Conservation (phyloP, 2,888 invertebrate species). For the Cantharis lateralis region DNA sequence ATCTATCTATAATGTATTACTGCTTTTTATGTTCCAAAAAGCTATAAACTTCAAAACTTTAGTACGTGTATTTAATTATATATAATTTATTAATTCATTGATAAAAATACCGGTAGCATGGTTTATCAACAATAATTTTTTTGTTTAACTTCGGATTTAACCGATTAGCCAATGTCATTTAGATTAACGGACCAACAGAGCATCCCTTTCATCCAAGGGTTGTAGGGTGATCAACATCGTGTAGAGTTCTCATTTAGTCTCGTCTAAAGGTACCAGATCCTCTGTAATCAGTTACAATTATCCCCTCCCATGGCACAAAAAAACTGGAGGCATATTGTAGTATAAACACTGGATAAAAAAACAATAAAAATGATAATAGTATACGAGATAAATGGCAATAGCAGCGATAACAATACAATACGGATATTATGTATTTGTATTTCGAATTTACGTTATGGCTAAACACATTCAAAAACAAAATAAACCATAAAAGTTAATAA, state of each 20-base stretch:
- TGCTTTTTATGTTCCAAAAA: background rate
- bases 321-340: no score
- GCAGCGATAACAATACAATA: background rate
- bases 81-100: background rate
- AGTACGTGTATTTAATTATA: background rate
- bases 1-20: background rate
- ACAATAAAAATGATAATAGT: background rate
- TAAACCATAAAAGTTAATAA: no score
- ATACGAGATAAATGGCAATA: background rate
- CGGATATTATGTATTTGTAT: no score
- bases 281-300: no score
- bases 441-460: no score
- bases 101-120: background rate
- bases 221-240: no score
- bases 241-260: no score
- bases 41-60: slow-evolving; percentile 1
- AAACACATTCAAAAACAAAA: no score
- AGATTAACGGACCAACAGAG: background rate
- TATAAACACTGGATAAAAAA: background rate
- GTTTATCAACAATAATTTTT: background rate
- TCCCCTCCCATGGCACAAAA: no score
- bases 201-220: background rate
- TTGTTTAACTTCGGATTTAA: background rate
- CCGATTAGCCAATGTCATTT: background rate
- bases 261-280: background rate